phyloP scores from a whole-genome alignment of 2,113 vertebrate genomes.

The Pedionomus torquatus region DNA sequence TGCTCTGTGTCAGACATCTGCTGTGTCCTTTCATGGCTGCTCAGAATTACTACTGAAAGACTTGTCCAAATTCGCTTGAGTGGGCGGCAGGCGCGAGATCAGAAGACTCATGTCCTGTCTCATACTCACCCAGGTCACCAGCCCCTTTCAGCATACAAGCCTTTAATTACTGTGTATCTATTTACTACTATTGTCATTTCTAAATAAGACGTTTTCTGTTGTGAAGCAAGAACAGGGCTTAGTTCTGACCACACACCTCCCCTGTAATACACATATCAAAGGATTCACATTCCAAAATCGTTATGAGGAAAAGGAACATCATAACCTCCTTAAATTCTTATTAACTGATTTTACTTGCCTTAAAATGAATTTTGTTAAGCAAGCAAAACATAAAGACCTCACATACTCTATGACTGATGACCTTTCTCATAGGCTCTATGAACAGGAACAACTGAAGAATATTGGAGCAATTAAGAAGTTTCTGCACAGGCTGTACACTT shows the following conservation, averaged over 20 bases:
- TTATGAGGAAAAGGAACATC: neutral
- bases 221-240: neutral
- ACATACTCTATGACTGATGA: constrained; percentile 63
- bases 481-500: constrained; percentile 50
- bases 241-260: neutral
- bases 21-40: neutral
- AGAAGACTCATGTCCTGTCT: neutral
- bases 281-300: neutral
- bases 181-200: neutral
- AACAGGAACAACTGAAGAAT: constrained; percentile 62
- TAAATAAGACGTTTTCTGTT: neutral
- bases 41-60: neutral
- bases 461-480: constrained; percentile 73
- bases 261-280: neutral
- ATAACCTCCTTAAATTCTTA: constrained; percentile 26
- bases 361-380: constrained; percentile 68
- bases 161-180: neutral
- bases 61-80: neutral
- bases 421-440: constrained; percentile 65
- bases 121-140: neutral
- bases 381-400: constrained; percentile 66
- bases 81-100: neutral
- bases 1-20: neutral
- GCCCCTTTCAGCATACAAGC: neutral
- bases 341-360: constrained; percentile 5